These are phyloP conservation scores for Rallus crepitans DNA, from an alignment of 2,797 vertebrate genomes.

Conservation along the genomic window DNA sequence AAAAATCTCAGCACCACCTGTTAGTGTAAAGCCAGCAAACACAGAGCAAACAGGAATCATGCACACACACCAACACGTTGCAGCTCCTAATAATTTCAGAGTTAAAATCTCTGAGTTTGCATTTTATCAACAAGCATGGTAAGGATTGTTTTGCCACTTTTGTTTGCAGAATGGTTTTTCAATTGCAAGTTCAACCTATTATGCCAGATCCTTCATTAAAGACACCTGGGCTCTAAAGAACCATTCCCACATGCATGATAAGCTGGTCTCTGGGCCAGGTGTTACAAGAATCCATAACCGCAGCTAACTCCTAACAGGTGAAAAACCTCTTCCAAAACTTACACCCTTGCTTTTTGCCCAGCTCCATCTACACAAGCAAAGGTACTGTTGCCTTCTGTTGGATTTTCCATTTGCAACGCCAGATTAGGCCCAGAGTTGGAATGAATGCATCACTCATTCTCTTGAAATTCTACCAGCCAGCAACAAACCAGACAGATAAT, in stretches of 20 bases:
- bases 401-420: not conserved
- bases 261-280: not conserved
- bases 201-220: not conserved
- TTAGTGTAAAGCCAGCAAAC: conserved; percentile 5
- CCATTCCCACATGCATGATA: not conserved
- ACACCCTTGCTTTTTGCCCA: not conserved
- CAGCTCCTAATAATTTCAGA: not conserved
- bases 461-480: not conserved
- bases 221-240: not conserved
- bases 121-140: not conserved
- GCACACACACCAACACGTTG: not conserved
- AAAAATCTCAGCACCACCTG: not conserved
- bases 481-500: not conserved
- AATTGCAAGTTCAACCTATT: not conserved
- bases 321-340: not conserved
- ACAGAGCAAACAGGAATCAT: not conserved
- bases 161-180: not conserved
- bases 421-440: not conserved
- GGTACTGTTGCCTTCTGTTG: not conserved
- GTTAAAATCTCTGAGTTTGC: not conserved
- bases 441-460: not conserved
- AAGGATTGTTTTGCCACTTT: not conserved
- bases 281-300: not conserved
- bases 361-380: not conserved
- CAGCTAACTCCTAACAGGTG: not conserved